These are phyloP conservation scores for Amphiprion ocellaris DNA, from an alignment of 2,113 vertebrate genomes.

Conservation along the genomic window DNA sequence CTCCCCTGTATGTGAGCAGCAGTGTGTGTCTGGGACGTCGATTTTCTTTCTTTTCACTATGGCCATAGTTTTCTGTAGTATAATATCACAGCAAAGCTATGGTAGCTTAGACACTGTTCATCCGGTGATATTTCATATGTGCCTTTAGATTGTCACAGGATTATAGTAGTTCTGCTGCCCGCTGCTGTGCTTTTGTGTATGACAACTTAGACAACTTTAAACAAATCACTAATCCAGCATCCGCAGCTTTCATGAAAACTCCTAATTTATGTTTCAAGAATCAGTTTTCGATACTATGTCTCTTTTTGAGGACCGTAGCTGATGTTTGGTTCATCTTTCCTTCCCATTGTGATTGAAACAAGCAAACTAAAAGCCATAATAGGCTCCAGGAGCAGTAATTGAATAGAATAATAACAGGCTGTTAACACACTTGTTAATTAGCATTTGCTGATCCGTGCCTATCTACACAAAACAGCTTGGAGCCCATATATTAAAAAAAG, in stretches of 20 bases:
- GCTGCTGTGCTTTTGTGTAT: conserved; percentile 36
- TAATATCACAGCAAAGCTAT: background rate
- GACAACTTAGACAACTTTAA: conserved; percentile 7
- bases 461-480: conserved; percentile 80
- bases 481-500: conserved; percentile 64
- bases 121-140: conserved; percentile 19
- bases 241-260: conserved; percentile 3
- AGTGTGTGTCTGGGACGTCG: background rate
- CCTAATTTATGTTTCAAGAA: conserved; percentile 1
- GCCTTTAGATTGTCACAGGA: conserved; percentile 33
- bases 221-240: background rate
- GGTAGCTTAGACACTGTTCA: background rate
- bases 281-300: background rate
- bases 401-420: conserved; percentile 78
- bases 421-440: conserved; percentile 81
- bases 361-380: conserved; percentile 69
- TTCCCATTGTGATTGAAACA: conserved; percentile 62
- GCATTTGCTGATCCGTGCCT: conserved; percentile 76
- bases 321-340: conserved; percentile 40
- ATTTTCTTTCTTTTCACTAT: background rate
- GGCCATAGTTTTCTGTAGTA: background rate
- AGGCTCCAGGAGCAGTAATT: conserved; percentile 78
- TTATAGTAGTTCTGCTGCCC: conserved; percentile 35
- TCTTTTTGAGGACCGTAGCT: conserved; percentile 28
- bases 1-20: background rate